Evolutionary conservation across 2,113 vertebrate genomes (phyloP), one percentile per base, ranked within the genome.

Genomic region (Eulemur rufifrons): DNA sequence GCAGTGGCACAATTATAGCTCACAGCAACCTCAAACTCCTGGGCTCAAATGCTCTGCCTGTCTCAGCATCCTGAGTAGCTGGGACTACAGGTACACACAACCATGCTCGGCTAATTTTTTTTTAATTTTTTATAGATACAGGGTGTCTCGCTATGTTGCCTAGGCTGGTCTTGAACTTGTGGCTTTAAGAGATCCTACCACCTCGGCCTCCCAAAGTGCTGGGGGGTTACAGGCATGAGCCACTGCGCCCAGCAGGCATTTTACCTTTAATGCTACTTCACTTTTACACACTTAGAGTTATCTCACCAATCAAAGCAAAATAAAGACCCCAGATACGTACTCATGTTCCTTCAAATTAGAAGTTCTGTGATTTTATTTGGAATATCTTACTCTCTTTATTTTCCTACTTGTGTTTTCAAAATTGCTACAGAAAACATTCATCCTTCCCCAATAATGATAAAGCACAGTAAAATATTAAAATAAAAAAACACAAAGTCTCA

Each of bases 401-500:
- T 86, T 68, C 32, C 21, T 10, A 45, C 14, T 73, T 83, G 12
- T 59, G 50, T 88, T 96, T 93, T 94, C 8, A 91, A 59, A 86
- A 59, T 88, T 85, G 88, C 63, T 54, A 14, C 34, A 85, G 83
- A 64, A 91, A 68, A 80, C 8, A 34, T 80, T 15, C 1, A 42
- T 50, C 34, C 6, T 96, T 89, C 82, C 37, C 27, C 27, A 52
- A 61, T 91, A 88, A 95, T 71, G n/a, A 54, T 80, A 95, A 85
- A 91, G 66, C 13, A 45, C 39, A 93, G 77, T 85, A 50, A 92
- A 93, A 85, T 88, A 66, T 54, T 90, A 82, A 87, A 81, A 61
- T 92, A 81, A 97, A 97, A 93, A 77, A 17, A 93, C 10, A 34
- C 8, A 64, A 82, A 12, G 29, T 91, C 39, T 89, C 42, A 95